phyloP scores from a whole-genome alignment of 1,140 invertebrate species.

The Orchesella cincta region DNA sequence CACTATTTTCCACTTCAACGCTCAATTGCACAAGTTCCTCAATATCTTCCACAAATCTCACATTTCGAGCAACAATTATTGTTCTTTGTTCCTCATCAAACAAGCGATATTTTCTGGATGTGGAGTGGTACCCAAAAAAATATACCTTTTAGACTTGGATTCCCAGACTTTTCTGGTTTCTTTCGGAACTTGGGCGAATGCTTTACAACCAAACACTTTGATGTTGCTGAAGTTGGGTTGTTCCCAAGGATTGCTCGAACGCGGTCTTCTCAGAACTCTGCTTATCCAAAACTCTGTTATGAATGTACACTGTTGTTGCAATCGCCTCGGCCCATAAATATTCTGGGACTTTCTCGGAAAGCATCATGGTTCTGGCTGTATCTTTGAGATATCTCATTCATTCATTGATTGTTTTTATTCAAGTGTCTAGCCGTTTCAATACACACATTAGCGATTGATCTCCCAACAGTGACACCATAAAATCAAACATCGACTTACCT shows the following conservation, averaged over 20 bases:
- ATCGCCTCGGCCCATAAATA: slow-evolving; percentile 34
- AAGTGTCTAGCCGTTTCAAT: too few relatives aligned
- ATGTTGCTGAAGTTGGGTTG: slow-evolving; percentile 43
- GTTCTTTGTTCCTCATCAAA: slow-evolving; percentile 32
- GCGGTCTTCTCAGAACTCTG: slow-evolving; percentile 36
- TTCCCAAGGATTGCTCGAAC: slow-evolving; percentile 43
- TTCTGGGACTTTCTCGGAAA: background rate
- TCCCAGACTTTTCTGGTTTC: too few relatives aligned
- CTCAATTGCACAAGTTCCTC: too few relatives aligned
- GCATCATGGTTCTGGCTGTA: slow-evolving; percentile 27
- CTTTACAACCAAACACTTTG: too few relatives aligned
- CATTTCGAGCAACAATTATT: slow-evolving; percentile 44
- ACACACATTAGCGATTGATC: too few relatives aligned
- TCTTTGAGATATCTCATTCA: slow-evolving; percentile 34
- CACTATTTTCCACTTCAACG: too few relatives aligned
- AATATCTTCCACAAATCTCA: slow-evolving; percentile 43
- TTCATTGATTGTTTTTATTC: too few relatives aligned
- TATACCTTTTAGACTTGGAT: too few relatives aligned
- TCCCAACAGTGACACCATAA: too few relatives aligned
- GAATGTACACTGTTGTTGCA: slow-evolving; percentile 15
- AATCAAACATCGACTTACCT: too few relatives aligned
- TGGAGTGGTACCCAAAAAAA: slow-evolving; percentile 52
- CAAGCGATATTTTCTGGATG: slow-evolving; percentile 45
- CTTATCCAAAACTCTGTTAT: slow-evolving; percentile 27
- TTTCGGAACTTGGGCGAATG: too few relatives aligned